These are phyloP conservation scores for Thecocarcelia acutangulata DNA, from an alignment of 2,888 invertebrate genomes.

Conservation along the genomic window DNA sequence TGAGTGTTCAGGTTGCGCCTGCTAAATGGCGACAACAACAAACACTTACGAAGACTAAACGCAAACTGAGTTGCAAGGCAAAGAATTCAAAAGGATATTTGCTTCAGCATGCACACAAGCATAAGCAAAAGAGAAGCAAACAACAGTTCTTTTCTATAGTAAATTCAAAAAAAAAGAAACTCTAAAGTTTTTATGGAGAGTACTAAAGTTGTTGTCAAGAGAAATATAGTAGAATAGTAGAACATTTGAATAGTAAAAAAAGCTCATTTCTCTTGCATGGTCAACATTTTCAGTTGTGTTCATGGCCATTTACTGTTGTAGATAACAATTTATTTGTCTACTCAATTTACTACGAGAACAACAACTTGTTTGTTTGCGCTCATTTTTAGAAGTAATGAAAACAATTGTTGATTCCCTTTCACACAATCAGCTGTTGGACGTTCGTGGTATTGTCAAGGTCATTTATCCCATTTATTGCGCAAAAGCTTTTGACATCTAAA, in stretches of 20 bases:
- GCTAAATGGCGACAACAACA: slow-evolving; percentile 60
- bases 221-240: not conserved
- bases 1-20: slow-evolving; percentile 32
- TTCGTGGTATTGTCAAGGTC: slow-evolving; percentile 52
- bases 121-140: slow-evolving; percentile 22
- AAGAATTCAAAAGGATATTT: slow-evolving; percentile 42
- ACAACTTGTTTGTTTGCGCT: slow-evolving; percentile 11
- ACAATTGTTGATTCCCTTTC: slow-evolving; percentile 65
- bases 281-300: not conserved
- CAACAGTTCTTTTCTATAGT: not conserved
- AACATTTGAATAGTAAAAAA: too few relatives aligned
- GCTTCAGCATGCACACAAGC: slow-evolving; percentile 16
- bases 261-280: slow-evolving; percentile 46
- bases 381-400: not conserved
- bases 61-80: slow-evolving; percentile 62
- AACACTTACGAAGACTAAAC: slow-evolving; percentile 62
- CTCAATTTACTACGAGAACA: not conserved
- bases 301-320: not conserved
- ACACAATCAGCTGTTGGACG: slow-evolving; percentile 56
- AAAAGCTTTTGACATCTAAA: slow-evolving; percentile 9
- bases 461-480: slow-evolving; percentile 10
- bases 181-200: not conserved
- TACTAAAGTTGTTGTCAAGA: not conserved
- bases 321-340: not conserved
- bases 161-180: too few relatives aligned